These are phyloP conservation scores for Hypsibius dujardini DNA, from an alignment of 1,140 invertebrate genomes.

Conservation along the genomic window DNA sequence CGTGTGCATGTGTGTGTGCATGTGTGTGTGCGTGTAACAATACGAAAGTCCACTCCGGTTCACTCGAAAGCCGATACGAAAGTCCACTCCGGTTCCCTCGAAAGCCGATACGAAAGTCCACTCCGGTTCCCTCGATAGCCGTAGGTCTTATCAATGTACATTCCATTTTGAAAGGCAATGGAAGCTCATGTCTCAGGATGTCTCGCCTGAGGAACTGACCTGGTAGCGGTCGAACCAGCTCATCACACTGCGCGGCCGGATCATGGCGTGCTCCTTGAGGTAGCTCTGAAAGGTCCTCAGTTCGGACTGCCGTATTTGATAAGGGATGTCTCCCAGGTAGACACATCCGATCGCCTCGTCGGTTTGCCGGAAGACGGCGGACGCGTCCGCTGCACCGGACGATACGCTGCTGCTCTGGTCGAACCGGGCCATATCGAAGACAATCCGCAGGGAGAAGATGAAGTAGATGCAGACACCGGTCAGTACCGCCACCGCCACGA, in stretches of 20 bases:
- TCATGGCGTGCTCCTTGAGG: constrained; percentile 5
- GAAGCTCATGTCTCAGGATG: no score
- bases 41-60: no score
- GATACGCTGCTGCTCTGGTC: neutral
- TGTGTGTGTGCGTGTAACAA: no score
- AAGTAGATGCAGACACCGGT: constrained; percentile 15
- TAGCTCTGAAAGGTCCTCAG: constrained; percentile 12
- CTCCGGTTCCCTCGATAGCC: no score
- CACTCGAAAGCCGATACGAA: no score
- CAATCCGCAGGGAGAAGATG: neutral
- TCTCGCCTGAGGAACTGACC: neutral
- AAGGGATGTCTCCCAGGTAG: constrained; percentile 6
- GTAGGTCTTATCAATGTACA: no score
- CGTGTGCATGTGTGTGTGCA: no score
- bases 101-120: no score
- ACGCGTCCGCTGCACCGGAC: neutral
- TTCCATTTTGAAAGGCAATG: no score
- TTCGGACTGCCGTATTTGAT: constrained; percentile 9
- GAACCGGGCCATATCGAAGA: neutral
- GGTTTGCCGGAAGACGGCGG: neutral
- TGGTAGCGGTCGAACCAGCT: constrained; percentile 7
- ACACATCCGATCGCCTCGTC: neutral
- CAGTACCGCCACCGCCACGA: neutral
- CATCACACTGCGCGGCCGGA: neutral
- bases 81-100: no score